Conservation (phyloP, 2,113 vertebrate species). For the Mormoops blainvillei region DNA sequence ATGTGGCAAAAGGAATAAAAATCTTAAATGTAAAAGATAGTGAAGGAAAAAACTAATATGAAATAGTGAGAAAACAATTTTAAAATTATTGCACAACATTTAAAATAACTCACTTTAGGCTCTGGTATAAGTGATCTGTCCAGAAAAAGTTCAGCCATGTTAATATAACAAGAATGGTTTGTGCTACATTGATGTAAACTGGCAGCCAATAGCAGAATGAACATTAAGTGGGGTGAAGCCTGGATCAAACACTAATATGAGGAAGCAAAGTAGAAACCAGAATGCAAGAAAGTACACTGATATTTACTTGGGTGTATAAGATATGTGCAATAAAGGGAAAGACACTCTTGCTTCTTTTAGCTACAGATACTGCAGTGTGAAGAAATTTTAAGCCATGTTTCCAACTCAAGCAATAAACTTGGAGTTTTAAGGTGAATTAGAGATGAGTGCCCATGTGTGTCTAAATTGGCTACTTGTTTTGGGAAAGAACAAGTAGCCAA, state of each 20-base stretch:
- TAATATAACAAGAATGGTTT: too few relatives aligned
- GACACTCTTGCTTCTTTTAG: background rate
- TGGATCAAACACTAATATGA: background rate
- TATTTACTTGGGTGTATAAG: background rate
- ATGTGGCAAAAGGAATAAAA: slow-evolving; percentile 40
- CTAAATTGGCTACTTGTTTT: background rate
- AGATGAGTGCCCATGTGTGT: background rate
- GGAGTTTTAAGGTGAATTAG: background rate
- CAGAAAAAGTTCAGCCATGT: too few relatives aligned
- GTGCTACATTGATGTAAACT: too few relatives aligned
- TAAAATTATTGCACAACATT: background rate
- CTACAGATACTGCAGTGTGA: background rate
- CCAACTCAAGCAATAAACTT: background rate
- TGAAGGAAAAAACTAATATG: background rate
- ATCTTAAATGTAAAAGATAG: background rate
- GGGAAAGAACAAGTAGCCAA: too few relatives aligned
- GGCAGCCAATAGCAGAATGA: background rate
- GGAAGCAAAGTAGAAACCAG: background rate
- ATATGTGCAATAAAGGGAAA: background rate
- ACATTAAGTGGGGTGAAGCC: background rate
- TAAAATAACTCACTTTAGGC: slow-evolving; percentile 28
- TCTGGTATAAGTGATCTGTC: background rate
- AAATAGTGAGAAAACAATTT: slow-evolving; percentile 31
- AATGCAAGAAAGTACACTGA: background rate
- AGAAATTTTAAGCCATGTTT: background rate